phyloP scores from a whole-genome alignment of 2,888 invertebrate genomes.

The Microchrysa polita region DNA sequence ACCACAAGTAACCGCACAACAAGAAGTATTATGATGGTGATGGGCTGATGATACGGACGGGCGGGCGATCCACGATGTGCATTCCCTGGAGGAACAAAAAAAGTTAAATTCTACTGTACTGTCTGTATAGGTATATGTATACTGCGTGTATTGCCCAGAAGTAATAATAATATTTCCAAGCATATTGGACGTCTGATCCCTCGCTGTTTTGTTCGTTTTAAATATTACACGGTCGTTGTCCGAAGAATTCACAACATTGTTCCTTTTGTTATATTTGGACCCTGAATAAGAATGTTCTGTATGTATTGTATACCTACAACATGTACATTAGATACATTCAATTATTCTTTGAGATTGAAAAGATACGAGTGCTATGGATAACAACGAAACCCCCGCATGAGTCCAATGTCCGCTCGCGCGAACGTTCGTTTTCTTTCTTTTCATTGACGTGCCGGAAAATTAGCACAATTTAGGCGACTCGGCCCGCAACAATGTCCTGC shows the following conservation, averaged over 20 bases:
- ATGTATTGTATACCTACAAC: too few relatives aligned
- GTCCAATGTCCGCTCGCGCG: background rate
- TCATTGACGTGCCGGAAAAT: slow-evolving; percentile 23
- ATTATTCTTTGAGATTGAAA: slow-evolving; percentile 1
- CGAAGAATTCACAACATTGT: background rate
- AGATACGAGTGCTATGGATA: background rate
- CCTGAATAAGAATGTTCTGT: background rate
- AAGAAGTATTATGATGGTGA: background rate
- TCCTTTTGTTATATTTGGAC: background rate
- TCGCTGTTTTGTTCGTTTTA: background rate
- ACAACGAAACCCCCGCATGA: background rate
- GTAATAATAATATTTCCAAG: slow-evolving; percentile 31
- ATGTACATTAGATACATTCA: too few relatives aligned
- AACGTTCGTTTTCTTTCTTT: background rate
- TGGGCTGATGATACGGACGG: background rate
- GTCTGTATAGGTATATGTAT: too few relatives aligned
- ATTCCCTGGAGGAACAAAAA: slow-evolving; percentile 37
- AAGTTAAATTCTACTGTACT: background rate
- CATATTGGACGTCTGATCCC: slow-evolving; percentile 32
- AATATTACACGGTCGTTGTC: background rate
- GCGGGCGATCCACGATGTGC: too few relatives aligned
- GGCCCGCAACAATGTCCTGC: slow-evolving; percentile 8
- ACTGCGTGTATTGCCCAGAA: too few relatives aligned
- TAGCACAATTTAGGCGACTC: slow-evolving; percentile 35
- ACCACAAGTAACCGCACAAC: background rate